Percentiles rank a stretch among this genome's conserved stretches.
These are phyloP conservation scores for Oconnorella tubifera DNA, from an alignment of 2,888 invertebrate species.

Conservation along the genomic window DNA sequence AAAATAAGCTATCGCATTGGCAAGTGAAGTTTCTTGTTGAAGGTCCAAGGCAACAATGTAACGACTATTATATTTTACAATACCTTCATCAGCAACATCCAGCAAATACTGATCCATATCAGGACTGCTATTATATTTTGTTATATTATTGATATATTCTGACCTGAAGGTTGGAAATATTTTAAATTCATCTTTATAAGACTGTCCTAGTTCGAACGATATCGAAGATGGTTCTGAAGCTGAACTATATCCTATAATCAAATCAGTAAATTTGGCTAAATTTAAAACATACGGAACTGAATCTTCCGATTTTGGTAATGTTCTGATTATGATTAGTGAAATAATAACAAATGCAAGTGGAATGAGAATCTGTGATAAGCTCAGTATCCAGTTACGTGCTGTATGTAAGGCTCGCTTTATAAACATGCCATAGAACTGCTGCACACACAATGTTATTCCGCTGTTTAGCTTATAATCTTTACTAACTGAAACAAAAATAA, in stretches of 20 bases:
- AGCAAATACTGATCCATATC: constrained; percentile 19
- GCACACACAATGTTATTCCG: constrained; percentile 27
- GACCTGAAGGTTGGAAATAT: not conserved
- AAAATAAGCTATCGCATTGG: constrained; percentile 62
- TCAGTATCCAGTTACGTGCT: constrained; percentile 57
- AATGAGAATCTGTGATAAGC: constrained; percentile 63
- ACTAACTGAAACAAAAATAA: no score
- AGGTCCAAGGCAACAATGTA: constrained; percentile 51
- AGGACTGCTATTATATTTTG: constrained; percentile 1
- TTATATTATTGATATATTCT: constrained; percentile 1
- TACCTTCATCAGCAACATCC: constrained; percentile 34
- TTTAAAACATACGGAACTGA: constrained; percentile 24
- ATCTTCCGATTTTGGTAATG: constrained; percentile 51
- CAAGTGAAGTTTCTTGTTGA: not conserved
- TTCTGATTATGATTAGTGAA: constrained; percentile 63
- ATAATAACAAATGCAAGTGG: constrained; percentile 66
- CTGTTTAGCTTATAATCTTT: no score
- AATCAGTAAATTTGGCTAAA: constrained; percentile 34
- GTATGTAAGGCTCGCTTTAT: constrained; percentile 40
- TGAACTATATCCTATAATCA: constrained; percentile 30
- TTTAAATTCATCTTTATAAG: not conserved
- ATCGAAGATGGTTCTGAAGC: no score
- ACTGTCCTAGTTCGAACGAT: not conserved
- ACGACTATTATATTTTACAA: constrained; percentile 51
- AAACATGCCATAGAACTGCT: constrained; percentile 41